Conservation (phyloP, 1,140 invertebrate genomes). For the Aphis craccivora region DNA sequence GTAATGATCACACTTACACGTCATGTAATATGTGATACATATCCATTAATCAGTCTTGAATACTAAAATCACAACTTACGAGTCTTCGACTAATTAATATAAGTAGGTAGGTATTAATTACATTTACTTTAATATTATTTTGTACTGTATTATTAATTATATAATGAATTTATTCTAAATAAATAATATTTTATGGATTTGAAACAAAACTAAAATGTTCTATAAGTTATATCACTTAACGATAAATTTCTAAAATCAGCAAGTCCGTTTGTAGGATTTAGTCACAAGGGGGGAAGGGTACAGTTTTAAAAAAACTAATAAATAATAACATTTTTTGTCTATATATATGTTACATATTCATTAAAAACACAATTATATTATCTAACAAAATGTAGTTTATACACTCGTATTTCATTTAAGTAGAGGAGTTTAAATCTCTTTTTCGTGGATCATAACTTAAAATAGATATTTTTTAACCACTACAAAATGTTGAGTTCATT, state of each 20-base stretch:
- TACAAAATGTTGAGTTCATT: not conserved
- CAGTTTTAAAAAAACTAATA: not conserved
- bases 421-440: not conserved
- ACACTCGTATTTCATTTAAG: not conserved
- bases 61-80: not conserved
- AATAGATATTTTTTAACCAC: too few species aligned
- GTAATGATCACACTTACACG: not conserved
- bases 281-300: not conserved
- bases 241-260: not conserved
- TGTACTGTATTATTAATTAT: not conserved
- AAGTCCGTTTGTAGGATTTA: not conserved
- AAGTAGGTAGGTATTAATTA: not conserved
- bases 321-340: not conserved
- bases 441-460: not conserved
- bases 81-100: not conserved
- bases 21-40: not conserved
- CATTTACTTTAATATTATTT: not conserved
- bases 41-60: not conserved
- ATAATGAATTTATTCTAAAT: not conserved
- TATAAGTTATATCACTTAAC: not conserved
- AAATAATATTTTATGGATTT: not conserved
- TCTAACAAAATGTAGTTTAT: not conserved
- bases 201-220: not conserved
- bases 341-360: not conserved
- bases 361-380: not conserved